Evolutionary conservation across 2,113 vertebrate species (phyloP), one percentile per base, ranked within the genome.

Genomic region (Peromyscus maniculatus): DNA sequence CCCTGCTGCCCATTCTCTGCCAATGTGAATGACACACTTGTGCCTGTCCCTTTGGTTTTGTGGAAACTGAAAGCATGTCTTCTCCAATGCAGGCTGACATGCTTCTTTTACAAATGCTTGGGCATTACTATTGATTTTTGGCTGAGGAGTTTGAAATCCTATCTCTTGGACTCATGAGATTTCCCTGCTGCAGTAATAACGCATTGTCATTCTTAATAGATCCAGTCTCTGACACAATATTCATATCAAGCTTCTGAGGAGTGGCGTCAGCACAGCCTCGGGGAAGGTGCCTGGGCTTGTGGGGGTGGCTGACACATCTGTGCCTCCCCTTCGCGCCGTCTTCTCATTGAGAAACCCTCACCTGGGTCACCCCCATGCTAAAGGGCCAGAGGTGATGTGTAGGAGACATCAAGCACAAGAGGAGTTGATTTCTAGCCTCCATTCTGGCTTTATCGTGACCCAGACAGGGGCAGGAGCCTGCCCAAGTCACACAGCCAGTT

Each of bases 191-290:
- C 98, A 99, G 98, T 98, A 98, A 99, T 99, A 99, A 99, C 98
- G 98, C 98, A 98, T 99, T 99, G 99, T 99, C 99, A 99, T 99
- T 98, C 98, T 98, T 99, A 99, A 99, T 99, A 99, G 99, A 99
- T 98, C 98, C 98, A 96, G 92, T 98, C 96, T 97, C 98, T 98
- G 98, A 99, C 99, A 99, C 98, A 94, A 98, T 99, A 98, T 99
- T 99, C 99, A 98, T 98, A 99, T 98, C 98, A 97, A 95, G 97
- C 97, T 98, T 98, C 98, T 39, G 82, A 97, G 96, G 95, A 88
- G 96, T 98, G 95, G 96, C 95, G 97, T 98, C 98, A 94, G 98
- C 95, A 84, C 97, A 92, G 95, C 97, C 97, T 74, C 0, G 0
- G 97, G 96, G 91, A 71, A 92, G 75, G 98, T 82, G 94, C 97